Percentiles rank a stretch among this genome's conserved stretches.
Conservation (phyloP, 1,140 invertebrate species). For the Pemphigus obesinymphae region DNA sequence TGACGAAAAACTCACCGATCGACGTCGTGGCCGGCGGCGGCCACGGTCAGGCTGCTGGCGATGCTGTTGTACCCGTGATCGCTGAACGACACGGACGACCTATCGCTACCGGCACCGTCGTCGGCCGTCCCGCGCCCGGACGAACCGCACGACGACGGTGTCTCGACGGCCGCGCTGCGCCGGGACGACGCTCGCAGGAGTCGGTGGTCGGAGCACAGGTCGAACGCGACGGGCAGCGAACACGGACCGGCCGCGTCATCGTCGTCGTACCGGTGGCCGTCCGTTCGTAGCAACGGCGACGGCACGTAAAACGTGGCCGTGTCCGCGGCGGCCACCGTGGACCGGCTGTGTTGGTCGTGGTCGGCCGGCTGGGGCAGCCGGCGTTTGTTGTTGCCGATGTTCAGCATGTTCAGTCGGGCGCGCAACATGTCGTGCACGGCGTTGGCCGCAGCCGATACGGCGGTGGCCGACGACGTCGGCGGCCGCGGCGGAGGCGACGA, state of each 20-base stretch:
- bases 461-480: slow-evolving; percentile 48
- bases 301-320: slow-evolving; percentile 63
- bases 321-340: slow-evolving; percentile 49
- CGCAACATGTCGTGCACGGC: slow-evolving; percentile 57
- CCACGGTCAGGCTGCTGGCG: background rate
- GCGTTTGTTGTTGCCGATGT: slow-evolving; percentile 59
- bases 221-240: slow-evolving; percentile 45
- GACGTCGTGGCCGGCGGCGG: background rate
- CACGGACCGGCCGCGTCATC: background rate
- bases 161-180: slow-evolving; percentile 5
- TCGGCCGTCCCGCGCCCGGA: slow-evolving; percentile 43
- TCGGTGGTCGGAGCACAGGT: slow-evolving; percentile 45
- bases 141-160: slow-evolving; percentile 44
- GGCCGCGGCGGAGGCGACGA: background rate
- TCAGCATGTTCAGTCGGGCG: slow-evolving; percentile 62
- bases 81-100: slow-evolving; percentile 43
- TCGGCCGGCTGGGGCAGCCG: slow-evolving; percentile 62
- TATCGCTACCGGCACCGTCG: slow-evolving; percentile 45
- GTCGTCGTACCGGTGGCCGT: slow-evolving; percentile 58
- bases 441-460: slow-evolving; percentile 47
- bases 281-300: slow-evolving; percentile 43
- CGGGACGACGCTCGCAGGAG: slow-evolving; percentile 45
- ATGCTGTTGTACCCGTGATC: slow-evolving; percentile 47
- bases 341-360: slow-evolving; percentile 61
- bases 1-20: slow-evolving; percentile 11